Conservation (phyloP, 2,888 invertebrate species). For the Gastrophysa polygoni region DNA sequence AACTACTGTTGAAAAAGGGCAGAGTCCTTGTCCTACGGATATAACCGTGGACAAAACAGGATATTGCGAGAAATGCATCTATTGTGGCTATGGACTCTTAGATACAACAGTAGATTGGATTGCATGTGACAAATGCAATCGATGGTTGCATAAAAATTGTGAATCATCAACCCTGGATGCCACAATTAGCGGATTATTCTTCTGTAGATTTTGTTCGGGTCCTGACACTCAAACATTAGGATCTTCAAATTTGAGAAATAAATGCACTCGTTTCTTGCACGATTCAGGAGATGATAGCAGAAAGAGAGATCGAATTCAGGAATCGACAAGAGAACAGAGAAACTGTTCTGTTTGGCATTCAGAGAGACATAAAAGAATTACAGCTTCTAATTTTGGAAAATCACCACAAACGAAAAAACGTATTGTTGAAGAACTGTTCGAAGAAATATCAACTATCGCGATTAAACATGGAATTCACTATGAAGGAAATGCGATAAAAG, state of each 20-base stretch:
- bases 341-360: too few species aligned
- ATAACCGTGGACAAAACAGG: too few species aligned
- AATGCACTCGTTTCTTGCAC: neutral
- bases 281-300: neutral
- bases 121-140: constrained; percentile 17
- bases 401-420: too few species aligned
- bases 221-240: too few species aligned
- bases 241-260: too few species aligned
- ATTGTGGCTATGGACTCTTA: constrained; percentile 6
- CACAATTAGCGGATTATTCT: neutral
- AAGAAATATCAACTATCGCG: neutral
- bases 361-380: too few species aligned
- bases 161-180: neutral
- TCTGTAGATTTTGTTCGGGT: neutral
- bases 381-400: too few species aligned
- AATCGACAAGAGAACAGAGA: too few species aligned
- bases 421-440: neutral
- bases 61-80: neutral
- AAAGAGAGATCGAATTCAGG: too few species aligned
- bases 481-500: neutral
- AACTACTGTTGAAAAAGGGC: too few species aligned
- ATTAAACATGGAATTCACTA: constrained; percentile 1
- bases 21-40: too few species aligned
- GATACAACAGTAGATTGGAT: constrained; percentile 18
- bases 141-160: constrained; percentile 25